Evolutionary conservation across 92 coral and sea anemone species (phyloP), one percentile per base, ranked within the genome.

Genomic region (Porites rus): DNA sequence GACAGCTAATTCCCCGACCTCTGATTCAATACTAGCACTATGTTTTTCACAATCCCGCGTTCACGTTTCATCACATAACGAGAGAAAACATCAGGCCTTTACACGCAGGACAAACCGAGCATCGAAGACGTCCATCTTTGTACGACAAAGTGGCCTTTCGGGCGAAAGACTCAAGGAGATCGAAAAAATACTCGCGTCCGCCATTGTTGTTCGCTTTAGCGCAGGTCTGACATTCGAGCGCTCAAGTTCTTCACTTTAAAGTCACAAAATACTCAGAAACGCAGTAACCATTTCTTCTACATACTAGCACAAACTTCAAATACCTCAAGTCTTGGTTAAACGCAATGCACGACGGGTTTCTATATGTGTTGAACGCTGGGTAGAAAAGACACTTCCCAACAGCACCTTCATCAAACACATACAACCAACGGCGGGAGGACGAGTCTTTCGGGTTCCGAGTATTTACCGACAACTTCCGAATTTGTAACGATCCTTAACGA

Each of bases 301-400:
- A 50, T 67, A 16, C 28, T 2, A 75, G 62, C 31, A 75, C 14
- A 84, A 83, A 24, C 72, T 65, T 76, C 80, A 81, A 82, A 87
- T 94, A 94, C 98, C 98, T 94, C 90, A 88, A 94, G 90, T 82
- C 82, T 92, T 67, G 94, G 92, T 77, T 78, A 95, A 91, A 94
- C 99, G 99, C 99, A 97, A 97, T 79, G 99, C 99, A 97, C 99
- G 99, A 96, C 98, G 99, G 99, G 98, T 88, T 95, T 75, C 88
- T 69, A 71, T 73, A 65, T 88, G 86, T 97, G 98, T 84, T 97
- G 99, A 93, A 97, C 99, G 99, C 99, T 93, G 99, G 99, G 99
- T 95, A 97, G 99, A 86, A 89, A 77, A 76, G 84, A 72, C 87
- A 79, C 21, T 85, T 85, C 88, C 88, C 88, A 85, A 85, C 83